Evolutionary conservation across 2,888 invertebrate species (phyloP).

Genomic region (Drosophila siamana): DNA sequence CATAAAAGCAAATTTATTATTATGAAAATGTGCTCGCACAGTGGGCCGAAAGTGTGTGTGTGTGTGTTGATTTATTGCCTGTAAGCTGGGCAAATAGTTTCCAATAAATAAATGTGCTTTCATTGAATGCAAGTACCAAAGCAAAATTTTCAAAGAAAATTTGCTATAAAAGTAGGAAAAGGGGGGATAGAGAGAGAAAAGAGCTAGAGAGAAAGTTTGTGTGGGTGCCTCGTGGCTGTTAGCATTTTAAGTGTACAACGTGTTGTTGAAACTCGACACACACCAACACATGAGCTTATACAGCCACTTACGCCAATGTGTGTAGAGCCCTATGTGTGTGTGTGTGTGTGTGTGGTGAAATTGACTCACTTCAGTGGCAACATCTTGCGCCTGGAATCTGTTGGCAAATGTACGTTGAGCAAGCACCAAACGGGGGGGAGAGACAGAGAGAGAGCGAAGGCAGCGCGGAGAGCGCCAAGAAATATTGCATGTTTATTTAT

Average conservation of each 20-base stretch:
- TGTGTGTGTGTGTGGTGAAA: conserved; percentile 20
- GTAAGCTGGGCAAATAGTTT: not conserved
- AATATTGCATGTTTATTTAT: not conserved
- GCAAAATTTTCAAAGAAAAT: not conserved
- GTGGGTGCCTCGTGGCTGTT: conserved; percentile 25
- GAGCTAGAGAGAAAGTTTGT: not conserved
- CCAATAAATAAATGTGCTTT: not conserved
- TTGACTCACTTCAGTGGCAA: conserved; percentile 45
- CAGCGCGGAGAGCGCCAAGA: not conserved
- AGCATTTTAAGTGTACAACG: conserved; percentile 22
- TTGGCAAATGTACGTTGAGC: conserved; percentile 14
- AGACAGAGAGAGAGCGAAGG: not conserved
- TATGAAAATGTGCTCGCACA: conserved; percentile 6
- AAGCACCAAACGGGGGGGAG: no score
- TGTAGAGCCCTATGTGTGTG: no score
- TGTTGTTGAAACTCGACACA: conserved; percentile 16
- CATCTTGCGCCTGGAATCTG: conserved; percentile 31
- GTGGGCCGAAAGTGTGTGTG: not conserved
- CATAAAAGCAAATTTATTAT: conserved; percentile 15
- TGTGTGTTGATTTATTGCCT: not conserved
- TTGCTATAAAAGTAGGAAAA: not conserved
- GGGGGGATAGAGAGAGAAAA: not conserved
- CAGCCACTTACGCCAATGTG: not conserved
- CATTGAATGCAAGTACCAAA: not conserved
- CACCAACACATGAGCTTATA: not conserved